A percentile compares a stretch with the other conserved stretches of the same genome.
These are phyloP conservation scores for Vidua macroura DNA, from an alignment of 2,113 vertebrate species.

Conservation along the genomic window DNA sequence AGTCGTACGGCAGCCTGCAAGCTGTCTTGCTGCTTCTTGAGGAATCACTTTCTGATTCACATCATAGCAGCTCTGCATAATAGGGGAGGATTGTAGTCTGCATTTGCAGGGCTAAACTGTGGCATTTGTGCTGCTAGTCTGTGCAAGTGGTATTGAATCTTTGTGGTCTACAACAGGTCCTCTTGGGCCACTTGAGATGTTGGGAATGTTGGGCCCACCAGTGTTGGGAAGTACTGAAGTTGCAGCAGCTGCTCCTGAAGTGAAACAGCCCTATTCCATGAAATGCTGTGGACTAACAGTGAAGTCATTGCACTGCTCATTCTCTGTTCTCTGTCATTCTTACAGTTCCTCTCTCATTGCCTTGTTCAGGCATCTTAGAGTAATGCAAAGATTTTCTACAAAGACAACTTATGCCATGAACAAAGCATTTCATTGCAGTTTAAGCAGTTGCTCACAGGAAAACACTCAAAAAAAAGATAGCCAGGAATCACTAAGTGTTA, in stretches of 20 bases:
- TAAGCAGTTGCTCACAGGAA: neutral
- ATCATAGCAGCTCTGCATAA: neutral
- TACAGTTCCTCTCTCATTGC: neutral
- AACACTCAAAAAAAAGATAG: neutral
- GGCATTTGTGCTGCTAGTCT: neutral
- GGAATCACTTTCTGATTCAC: neutral
- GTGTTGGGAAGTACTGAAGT: neutral
- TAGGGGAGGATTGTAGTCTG: neutral
- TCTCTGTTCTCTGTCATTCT: neutral
- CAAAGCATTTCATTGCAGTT: neutral
- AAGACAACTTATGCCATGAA: neutral
- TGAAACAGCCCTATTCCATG: neutral
- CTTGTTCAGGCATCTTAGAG: neutral
- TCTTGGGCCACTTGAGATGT: neutral
- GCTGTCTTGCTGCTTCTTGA: neutral
- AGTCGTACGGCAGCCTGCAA: neutral
- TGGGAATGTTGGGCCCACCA: neutral
- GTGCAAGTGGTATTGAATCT: neutral
- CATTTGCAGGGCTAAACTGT: neutral
- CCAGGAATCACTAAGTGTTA: neutral
- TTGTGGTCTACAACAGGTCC: neutral
- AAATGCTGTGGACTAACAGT: rapidly evolving
- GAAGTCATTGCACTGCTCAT: neutral
- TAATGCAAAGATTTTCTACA: neutral
- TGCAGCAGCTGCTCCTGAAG: neutral